Evolutionary conservation across 2,888 invertebrate genomes (phyloP), one percentile per base, ranked within the genome.

Genomic region (Athalia circularis): DNA sequence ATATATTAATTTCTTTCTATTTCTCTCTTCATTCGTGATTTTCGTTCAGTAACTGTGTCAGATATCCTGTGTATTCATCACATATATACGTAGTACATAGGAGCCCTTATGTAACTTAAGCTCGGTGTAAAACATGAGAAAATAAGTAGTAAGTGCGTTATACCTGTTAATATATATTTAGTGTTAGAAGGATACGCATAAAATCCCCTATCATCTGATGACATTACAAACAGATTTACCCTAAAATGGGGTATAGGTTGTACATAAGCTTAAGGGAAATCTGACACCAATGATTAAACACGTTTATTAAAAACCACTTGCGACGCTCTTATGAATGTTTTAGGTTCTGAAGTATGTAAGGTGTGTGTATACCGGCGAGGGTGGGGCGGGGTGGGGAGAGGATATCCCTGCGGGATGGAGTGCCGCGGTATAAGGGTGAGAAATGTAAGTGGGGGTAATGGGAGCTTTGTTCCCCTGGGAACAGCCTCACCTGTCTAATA

Each of bases 381-480:
- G 3, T n/a, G 61, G 80, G 81, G 82, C 79, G 80, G 79, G 80
- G 80, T 77, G 80, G 74, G 85, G 84, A 83, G 81, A 8, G 43
- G 54, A 9, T 4, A n/a, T 11, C 2, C 8, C 52, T 7, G 52
- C 52, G 52, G 52, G 8, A n/a, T 7, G 11, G 61, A n/a, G 11
- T 7, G 61, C 6, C 11, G 52, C 7, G 7, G 54, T n/a, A 4
- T 5, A n/a, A 54, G n/a, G 3, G 11, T n/a, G 62, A 4, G 7
- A 13, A 13, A 13, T 4, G 85, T 85, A 85, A 85, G 85, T 85
- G 83, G 84, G 82, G 86, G 84, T 87, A 87, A 87, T 88, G 87
- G 88, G 87, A 83, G 83, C 85, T 88, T 89, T 89, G 89, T 89
- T 88, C 87, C 85, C 88, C 81, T 88, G 89, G 88, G 89, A 89